Evolutionary conservation across 2,888 invertebrate species (phyloP), one percentile per base, ranked within the genome.

Genomic region (Pemphredon lugubris): DNA sequence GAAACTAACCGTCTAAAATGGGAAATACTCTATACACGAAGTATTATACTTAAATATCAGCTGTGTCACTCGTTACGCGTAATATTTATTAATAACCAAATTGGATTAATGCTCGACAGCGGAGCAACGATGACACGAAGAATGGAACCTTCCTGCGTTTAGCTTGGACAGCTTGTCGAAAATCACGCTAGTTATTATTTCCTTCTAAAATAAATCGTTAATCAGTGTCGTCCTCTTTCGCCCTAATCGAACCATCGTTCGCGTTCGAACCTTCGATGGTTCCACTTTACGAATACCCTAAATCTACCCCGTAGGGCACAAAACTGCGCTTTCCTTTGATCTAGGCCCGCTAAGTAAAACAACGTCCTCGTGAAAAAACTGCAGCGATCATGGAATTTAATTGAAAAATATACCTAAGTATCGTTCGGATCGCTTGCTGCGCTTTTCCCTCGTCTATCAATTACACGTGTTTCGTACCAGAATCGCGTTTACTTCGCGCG

Each of bases 41-140:
- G 4, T 57, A 16, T 30, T 51, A 37, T n/a, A 50, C 32, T 21
- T n/a, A 26, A 21, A 51, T 14, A 37, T 50, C 42, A 47, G 45
- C 32, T 23, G 51, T 32, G 26, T 71, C 30, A 42, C 42, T 58
- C 7, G 37, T 64, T 39, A 64, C 61, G 23, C 13, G 54, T 21
- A 23, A 23, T 48, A 20, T 51, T 18, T 48, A 50, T 44, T n/a
- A n/a, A 6, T 32, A 50, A 59, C 39, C 44, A 42, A 50, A 59
- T 13, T 55, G 18, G 20, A 55, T 59, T 13, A 30, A 34, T 1
- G 11, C 26, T 7, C 20, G 3, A 50, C 20, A 14, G n/a, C n/a
- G n/a, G n/a, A n/a, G n/a, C 23, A 13, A 6, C 5, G 16, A 30
- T 7, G 18, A 26, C n/a, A 57, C 5, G 14, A 5, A 42, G 53